phyloP scores from a whole-genome alignment of 2,888 invertebrate genomes.

The Colletes collaris region DNA sequence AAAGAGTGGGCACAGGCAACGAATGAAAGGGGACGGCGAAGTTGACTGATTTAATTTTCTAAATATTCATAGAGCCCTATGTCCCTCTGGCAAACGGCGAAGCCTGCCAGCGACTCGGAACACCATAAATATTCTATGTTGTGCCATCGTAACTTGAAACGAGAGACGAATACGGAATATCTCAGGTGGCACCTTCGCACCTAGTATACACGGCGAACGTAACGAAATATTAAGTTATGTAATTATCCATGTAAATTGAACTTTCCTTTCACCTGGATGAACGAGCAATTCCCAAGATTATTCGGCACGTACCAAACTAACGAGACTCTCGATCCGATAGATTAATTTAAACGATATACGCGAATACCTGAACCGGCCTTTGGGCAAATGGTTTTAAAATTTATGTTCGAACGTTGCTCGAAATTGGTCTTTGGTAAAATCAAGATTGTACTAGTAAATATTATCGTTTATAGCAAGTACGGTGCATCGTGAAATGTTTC shows the following conservation, averaged over 20 bases:
- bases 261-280: conserved; percentile 12
- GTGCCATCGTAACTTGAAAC: conserved; percentile 61
- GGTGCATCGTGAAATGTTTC: neutral
- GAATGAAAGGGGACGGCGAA: conserved; percentile 34
- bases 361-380: neutral
- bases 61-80: conserved; percentile 64
- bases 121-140: conserved; percentile 69
- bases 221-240: conserved; percentile 54
- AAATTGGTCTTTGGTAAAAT: conserved; percentile 31
- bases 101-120: conserved; percentile 22
- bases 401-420: neutral
- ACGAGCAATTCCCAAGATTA: conserved; percentile 8
- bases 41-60: conserved; percentile 67
- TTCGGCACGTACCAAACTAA: neutral
- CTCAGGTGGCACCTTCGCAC: conserved; percentile 50
- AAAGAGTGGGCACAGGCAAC: neutral
- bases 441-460: conserved; percentile 40
- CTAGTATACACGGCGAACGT: neutral
- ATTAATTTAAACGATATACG: conserved; percentile 4
- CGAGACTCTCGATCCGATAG: conserved; percentile 6
- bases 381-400: conserved; percentile 12
- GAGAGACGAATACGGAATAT: conserved; percentile 59
- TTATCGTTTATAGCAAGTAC: conserved; percentile 1
- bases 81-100: conserved; percentile 53
- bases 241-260: conserved; percentile 60